Conservation (phyloP, 2,113 vertebrate genomes). For the Hemicordylus capensis region DNA sequence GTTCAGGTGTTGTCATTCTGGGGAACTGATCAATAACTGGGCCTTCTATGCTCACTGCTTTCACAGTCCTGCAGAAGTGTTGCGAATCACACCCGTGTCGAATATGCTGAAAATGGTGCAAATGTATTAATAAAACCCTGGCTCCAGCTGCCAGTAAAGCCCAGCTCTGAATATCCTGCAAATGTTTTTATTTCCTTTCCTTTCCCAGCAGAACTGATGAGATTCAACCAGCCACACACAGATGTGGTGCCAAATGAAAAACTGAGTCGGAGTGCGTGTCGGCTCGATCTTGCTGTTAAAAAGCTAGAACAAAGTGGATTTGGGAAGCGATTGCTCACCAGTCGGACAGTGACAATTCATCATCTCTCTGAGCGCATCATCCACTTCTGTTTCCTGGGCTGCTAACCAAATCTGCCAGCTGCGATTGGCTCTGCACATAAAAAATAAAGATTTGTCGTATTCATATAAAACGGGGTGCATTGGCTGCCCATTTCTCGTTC, state of each 20-base stretch:
- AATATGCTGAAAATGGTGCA: not conserved
- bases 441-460: no score
- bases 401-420: not conserved
- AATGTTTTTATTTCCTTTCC: not conserved
- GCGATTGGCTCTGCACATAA: not conserved
- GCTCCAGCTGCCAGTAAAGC: not conserved
- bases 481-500: no score
- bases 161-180: not conserved
- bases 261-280: not conserved
- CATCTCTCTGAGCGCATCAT: not conserved
- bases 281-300: not conserved
- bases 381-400: not conserved
- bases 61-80: no score
- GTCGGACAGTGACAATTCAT: not conserved
- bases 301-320: not conserved
- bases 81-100: not conserved
- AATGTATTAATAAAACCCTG: not conserved
- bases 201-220: not conserved
- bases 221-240: not conserved
- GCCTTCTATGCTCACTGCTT: not conserved
- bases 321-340: not conserved
- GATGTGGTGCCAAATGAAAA: not conserved
- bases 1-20: not conserved
- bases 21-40: not conserved
- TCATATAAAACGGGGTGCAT: no score